Base-by-base conservation (phyloP, 2,113 vertebrate species). In the Callospermophilus lateralis region DNA sequence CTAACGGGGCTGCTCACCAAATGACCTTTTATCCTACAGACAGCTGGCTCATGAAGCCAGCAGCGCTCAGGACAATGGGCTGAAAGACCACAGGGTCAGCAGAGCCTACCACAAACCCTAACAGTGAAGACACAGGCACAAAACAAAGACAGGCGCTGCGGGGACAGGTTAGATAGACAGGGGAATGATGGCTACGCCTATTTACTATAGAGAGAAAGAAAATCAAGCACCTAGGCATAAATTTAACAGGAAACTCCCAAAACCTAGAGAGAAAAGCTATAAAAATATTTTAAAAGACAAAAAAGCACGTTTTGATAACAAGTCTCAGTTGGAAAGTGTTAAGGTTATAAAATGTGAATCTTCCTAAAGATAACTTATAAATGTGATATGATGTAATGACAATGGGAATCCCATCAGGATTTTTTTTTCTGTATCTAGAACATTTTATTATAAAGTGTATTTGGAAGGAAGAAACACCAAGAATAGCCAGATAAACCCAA, bases 211-310 rank as follows among this genome's bases (percentile, higher is more conserved):
- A 72, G 32, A 84, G 83, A 94, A 81, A 81, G 45, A 61, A 89
- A 87, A 86, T 39, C 3, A 91, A 96, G 84, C 53, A 73, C 58
- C n/a, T 32, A 83, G 34, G 26, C 28, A 74, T 73, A 63, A n/a
- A 86, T 68, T 74, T 55, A 85, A 73, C 42, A 65, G 53, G 63
- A 70, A 95, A 95, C 24, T 73, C 37, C 37, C 30, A 74, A 90
- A 83, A 74, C 19, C n/a, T 84, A n/a, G 76, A 73, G 24, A 91
- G 42, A 84, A 87, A 65, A 93, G 58, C n/a, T 61, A 51, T 16
- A 94, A 80, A 92, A 67, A 42, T 34, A 13, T 90, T 74, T 80
- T 77, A 53, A 90, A 72, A 65, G 80, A 80, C 28, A 88, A 61
- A 74, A 63, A 90, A 42, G 39, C 39, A 84, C 30, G 32, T 72